These are phyloP conservation scores for Gallinago stenura DNA, from an alignment of 2,797 vertebrate species.

Conservation along the genomic window DNA sequence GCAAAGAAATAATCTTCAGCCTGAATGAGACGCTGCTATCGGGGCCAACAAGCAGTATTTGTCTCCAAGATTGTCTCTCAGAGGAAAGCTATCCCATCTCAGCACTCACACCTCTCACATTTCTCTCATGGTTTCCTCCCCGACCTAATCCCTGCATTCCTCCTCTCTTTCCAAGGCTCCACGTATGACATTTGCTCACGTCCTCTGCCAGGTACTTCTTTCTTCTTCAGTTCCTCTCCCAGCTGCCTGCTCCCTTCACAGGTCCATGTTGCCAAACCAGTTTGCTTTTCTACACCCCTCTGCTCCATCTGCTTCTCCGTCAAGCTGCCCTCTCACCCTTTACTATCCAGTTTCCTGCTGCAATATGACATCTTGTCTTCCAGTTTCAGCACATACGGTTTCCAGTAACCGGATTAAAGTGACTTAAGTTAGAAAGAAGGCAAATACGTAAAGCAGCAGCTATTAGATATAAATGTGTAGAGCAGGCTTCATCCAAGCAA, in stretches of 20 bases:
- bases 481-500: neutral
- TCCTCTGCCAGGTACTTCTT: neutral
- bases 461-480: neutral
- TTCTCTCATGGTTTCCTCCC: neutral
- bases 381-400: neutral
- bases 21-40: fast-evolving
- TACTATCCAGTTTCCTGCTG: neutral
- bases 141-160: neutral
- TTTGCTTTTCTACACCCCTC: neutral
- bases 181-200: fast-evolving
- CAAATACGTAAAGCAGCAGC: constrained; percentile 40
- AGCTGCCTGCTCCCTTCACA: neutral
- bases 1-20: neutral
- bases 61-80: neutral
- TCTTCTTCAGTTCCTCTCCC: neutral
- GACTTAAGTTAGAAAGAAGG: constrained; percentile 5
- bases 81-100: neutral
- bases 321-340: neutral
- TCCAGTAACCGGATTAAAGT: neutral
- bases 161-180: neutral
- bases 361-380: neutral
- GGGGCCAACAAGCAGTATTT: neutral
- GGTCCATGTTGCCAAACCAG: neutral
- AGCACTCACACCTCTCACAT: neutral
- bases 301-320: neutral